Evolutionary conservation across 2,888 invertebrate species (phyloP), one percentile per base, ranked within the genome.

Genomic region (Capitulum mitella): DNA sequence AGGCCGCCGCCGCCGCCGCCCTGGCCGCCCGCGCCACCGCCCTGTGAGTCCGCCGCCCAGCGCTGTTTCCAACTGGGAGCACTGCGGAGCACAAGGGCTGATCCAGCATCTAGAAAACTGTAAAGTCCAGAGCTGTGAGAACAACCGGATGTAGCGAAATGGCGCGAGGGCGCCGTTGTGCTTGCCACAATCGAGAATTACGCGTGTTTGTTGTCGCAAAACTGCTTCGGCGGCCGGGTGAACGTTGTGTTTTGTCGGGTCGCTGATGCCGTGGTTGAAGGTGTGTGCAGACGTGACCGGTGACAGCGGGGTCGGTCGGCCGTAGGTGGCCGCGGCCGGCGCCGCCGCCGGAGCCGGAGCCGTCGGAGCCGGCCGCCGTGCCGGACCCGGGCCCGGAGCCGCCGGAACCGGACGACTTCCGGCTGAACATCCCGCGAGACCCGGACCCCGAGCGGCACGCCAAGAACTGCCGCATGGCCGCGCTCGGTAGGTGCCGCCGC

Each of bases 311-410:
- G 58, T 5, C 29, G n/a, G 10, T 12, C 58, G 2, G 8, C 22
- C 8, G 10, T 8, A 29, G 58, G 16, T 29, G 58, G 58, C 29
- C n/a, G 58, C 16, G 29, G 58, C 5, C 29, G 58, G 29, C 16
- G 29, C 29, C 58, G 58, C 22, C n/a, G 29, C 29, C 58, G 58
- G 29, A 29, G 29, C 58, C 29, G 58, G 29, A 6, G 58, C 29
- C 22, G 58, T 10, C 29, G 58, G 29, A 6, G 58, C 29, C 22
- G 58, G 8, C 29, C 5, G n/a, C 6, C 8, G 58, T 70, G 6
- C 70, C 70, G 37, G 70, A 70, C 37, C 70, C 70, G 8, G 70
- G 70, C 1, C 70, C 70, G 70, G 70, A 70, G 37, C 70, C 70
- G 34, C 34, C 70, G 22, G 10, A 19, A 19, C 22, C 70, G 22